phyloP scores from a whole-genome alignment of 30 jellyfish, hydroid and myxozoan species.

The Aurelia aurita complex sp. Pacific region DNA sequence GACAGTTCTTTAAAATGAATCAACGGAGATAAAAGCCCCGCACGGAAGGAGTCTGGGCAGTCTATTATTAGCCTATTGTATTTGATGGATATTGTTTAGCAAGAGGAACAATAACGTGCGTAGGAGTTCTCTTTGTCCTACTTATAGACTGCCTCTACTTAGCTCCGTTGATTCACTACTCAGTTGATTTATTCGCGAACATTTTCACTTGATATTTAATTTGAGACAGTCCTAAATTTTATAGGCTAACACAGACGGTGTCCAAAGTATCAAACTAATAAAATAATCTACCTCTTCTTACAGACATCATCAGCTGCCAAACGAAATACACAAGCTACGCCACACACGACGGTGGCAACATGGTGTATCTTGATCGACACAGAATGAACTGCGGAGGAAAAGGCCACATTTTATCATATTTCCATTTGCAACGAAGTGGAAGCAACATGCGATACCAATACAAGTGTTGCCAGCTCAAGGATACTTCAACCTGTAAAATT shows the following conservation, averaged over 20 bases:
- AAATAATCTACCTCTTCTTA: not conserved
- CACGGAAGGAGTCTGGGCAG: no score
- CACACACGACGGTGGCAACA: conserved; percentile 47
- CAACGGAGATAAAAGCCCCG: no score
- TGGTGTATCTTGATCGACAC: conserved; percentile 55
- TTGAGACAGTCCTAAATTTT: no score
- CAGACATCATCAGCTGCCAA: conserved; percentile 39
- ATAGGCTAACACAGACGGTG: not conserved
- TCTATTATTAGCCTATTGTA: no score
- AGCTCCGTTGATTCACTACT: no score
- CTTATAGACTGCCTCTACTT: no score
- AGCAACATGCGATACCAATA: conserved; percentile 29
- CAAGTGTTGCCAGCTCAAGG: conserved; percentile 37
- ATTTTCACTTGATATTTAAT: no score
- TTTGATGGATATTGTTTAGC: no score
- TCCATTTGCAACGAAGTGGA: conserved; percentile 46
- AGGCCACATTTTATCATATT: conserved; percentile 16
- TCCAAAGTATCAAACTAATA: not conserved
- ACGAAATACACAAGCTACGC: conserved; percentile 23
- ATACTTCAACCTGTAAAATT: not conserved
- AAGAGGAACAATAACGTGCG: no score
- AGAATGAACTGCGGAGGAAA: conserved; percentile 39
- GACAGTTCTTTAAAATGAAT: no score
- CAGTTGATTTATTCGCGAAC: no score
- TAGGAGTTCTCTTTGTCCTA: no score